Evolutionary conservation across 2,888 invertebrate species (phyloP), one percentile per base, ranked within the genome.

Genomic region (Priocnemis perturbator): DNA sequence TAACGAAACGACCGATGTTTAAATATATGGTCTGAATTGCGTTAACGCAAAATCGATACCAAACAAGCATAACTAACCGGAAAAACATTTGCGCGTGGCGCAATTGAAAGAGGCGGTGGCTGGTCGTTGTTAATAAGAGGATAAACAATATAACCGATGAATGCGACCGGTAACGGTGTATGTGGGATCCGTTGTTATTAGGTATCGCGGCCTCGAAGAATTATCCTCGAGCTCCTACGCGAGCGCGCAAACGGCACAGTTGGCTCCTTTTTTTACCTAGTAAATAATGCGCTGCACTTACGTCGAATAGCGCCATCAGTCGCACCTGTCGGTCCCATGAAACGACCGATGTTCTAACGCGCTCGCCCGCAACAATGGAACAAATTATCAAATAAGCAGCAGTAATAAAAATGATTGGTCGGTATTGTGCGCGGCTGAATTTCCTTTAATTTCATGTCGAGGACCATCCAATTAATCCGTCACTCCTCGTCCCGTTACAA

Each of bases 401-500:
- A 69, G 79, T 70, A 75, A 69, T 70, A 75, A 77, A 79, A 79
- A 79, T 77, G 75, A 79, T 79, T 71, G 77, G 60, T 64, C 52
- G 45, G 62, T 50, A 77, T 79, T 79, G 79, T 78, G 65, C 68
- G 55, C 30, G 60, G 45, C 48, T 69, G 62, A 78, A 65, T 64
- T 65, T 62, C 67, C 71, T 77, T 79, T 73, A 73, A 63, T 70
- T 69, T 69, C 64, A 47, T 64, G 69, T 69, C 57, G 68, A 79
- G 74, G 55, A 69, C 70, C 58, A 71, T 77, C 62, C 69, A 72
- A 79, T 76, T 77, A 74, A 75, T 71, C 65, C 62, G 63, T 53
- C 69, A 57, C 66, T 70, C 60, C 60, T 47, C 60, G 60, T 66
- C 60, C 26, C 61, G 57, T 15, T 69, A 63, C 61, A 63, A 74